phyloP scores from a whole-genome alignment of 92 coral and sea anemone genomes.

The Umimayanthus kanabou region DNA sequence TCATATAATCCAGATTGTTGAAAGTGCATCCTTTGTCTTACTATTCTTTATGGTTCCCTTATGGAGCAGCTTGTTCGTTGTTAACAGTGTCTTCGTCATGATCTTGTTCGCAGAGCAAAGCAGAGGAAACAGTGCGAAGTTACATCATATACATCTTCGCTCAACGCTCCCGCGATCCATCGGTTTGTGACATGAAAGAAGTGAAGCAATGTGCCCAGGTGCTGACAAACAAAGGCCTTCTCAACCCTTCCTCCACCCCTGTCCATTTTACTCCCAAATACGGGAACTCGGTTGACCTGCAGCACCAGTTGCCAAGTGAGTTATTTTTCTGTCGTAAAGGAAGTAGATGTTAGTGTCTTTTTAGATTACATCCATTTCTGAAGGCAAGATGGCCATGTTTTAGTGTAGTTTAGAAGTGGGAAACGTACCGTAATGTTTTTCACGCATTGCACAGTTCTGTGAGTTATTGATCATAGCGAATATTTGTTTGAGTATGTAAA shows the following conservation, averaged over 20 bases:
- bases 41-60: not conserved
- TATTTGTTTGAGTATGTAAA: too few species aligned
- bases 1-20: too few species aligned
- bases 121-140: constrained; percentile 61
- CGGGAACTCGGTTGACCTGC: constrained; percentile 75
- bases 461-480: too few species aligned
- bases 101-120: constrained; percentile 54
- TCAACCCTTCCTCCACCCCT: constrained; percentile 66
- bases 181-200: constrained; percentile 79
- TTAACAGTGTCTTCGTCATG: not conserved
- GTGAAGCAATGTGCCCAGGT: constrained; percentile 74
- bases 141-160: constrained; percentile 76
- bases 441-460: too few species aligned
- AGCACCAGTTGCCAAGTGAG: constrained; percentile 72
- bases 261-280: constrained; percentile 79
- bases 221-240: constrained; percentile 73
- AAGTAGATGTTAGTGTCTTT: not conserved
- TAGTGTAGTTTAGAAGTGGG: too few species aligned
- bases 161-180: constrained; percentile 62
- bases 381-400: too few species aligned
- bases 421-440: too few species aligned
- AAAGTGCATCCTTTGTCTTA: too few species aligned
- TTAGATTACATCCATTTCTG: not conserved
- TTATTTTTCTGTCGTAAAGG: not conserved
- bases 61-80: not conserved